Evolutionary conservation across 2,797 vertebrate genomes (phyloP).

Genomic region (Periparus ater): DNA sequence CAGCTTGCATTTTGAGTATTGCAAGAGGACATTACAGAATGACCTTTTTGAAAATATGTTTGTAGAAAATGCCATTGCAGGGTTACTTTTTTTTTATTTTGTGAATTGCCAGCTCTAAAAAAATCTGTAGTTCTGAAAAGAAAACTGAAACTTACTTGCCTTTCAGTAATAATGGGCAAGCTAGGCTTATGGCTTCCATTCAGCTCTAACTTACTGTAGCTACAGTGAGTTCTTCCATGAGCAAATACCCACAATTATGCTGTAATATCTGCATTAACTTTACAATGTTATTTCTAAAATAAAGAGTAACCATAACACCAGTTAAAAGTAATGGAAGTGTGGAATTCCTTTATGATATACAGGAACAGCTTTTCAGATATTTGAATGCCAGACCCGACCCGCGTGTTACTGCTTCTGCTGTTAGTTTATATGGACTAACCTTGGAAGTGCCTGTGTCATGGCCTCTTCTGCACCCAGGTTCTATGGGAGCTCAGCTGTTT

Average conservation of each 20-base stretch:
- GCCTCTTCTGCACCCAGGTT: neutral
- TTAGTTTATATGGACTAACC: neutral
- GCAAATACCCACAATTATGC: neutral
- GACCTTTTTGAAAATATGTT: neutral
- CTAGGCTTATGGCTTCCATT: neutral
- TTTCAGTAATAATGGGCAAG: neutral
- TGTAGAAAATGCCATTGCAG: neutral
- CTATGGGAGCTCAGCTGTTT: neutral
- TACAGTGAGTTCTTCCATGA: neutral
- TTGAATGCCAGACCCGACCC: neutral
- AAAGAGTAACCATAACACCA: neutral
- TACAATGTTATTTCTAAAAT: neutral
- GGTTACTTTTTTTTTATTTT: neutral
- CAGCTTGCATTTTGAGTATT: neutral
- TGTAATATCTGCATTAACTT: neutral
- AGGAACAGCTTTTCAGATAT: neutral
- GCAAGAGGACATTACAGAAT: slow-evolving; percentile 30
- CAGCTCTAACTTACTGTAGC: neutral
- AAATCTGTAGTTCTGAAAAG: neutral
- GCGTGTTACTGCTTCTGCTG: neutral
- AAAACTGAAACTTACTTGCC: slow-evolving; percentile 9
- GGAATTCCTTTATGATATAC: neutral
- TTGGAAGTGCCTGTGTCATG: neutral
- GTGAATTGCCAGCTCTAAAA: neutral
- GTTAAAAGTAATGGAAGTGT: neutral